phyloP scores from a whole-genome alignment of 2,113 vertebrate species.

The Gavia stellata region DNA sequence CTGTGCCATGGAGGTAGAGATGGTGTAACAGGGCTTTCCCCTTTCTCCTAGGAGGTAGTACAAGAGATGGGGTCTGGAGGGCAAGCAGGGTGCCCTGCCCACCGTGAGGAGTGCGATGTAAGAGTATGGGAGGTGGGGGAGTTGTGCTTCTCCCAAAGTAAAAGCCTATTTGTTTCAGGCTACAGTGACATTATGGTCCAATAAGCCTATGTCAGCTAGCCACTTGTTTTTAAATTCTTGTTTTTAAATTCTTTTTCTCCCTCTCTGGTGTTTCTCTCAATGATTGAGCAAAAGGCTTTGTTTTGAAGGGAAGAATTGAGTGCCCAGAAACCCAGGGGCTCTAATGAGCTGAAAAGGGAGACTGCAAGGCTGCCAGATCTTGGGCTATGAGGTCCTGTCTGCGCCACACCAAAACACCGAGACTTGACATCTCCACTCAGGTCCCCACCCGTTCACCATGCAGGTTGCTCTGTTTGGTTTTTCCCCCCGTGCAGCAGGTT shows the following conservation, averaged over 20 bases:
- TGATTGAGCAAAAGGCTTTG: neutral
- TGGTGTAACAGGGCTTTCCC: neutral
- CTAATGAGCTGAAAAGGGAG: neutral
- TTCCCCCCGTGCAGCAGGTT: neutral
- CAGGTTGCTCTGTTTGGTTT: neutral
- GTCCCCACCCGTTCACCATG: accelerated
- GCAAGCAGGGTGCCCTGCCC: neutral
- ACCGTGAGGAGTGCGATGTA: neutral
- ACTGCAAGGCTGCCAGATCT: neutral
- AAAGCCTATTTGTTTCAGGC: neutral
- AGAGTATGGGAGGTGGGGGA: neutral
- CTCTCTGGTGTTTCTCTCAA: neutral
- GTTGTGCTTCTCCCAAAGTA: neutral
- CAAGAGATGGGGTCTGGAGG: neutral
- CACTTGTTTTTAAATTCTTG: neutral
- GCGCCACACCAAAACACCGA: neutral
- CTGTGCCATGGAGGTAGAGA: neutral
- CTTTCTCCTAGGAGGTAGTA: neutral
- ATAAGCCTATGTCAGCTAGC: neutral
- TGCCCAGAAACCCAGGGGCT: neutral
- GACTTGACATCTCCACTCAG: neutral
- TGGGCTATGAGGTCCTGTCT: neutral
- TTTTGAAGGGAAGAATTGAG: neutral
- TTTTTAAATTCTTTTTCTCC: neutral
- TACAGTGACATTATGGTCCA: neutral